Percentiles rank a stretch among this genome's conserved stretches.
These are phyloP conservation scores for Scylla paramamosain DNA, from an alignment of 1,140 invertebrate species.

Conservation along the genomic window DNA sequence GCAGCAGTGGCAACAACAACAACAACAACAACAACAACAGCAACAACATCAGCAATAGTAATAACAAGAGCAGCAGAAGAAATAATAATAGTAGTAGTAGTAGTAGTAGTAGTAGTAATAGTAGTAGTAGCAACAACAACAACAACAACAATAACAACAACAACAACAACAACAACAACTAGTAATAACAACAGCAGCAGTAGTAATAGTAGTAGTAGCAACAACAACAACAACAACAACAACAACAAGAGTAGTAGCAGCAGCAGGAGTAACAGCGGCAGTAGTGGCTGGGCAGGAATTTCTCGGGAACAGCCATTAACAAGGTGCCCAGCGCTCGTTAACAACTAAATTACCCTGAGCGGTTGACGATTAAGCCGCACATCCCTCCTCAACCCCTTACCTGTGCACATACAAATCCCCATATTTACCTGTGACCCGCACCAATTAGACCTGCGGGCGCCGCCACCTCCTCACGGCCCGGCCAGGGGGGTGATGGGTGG, in stretches of 20 bases:
- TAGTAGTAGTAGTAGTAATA: neutral
- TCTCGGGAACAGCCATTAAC: neutral
- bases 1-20: no score
- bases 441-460: neutral
- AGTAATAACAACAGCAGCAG: neutral
- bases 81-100: neutral
- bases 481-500: neutral
- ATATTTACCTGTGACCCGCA: neutral
- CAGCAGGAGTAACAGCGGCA: neutral
- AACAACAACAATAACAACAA: neutral
- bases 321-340: neutral
- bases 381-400: neutral
- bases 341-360: neutral
- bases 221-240: neutral
- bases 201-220: neutral
- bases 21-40: neutral
- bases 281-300: neutral
- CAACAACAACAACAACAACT: neutral
- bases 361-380: neutral
- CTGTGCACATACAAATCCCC: conserved; percentile 9
- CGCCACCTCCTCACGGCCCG: no score
- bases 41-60: no score
- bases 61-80: neutral
- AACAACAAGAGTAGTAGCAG: neutral
- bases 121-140: neutral